phyloP scores from a whole-genome alignment of 2,888 invertebrate species.

The Temnothorax rugatulus region DNA sequence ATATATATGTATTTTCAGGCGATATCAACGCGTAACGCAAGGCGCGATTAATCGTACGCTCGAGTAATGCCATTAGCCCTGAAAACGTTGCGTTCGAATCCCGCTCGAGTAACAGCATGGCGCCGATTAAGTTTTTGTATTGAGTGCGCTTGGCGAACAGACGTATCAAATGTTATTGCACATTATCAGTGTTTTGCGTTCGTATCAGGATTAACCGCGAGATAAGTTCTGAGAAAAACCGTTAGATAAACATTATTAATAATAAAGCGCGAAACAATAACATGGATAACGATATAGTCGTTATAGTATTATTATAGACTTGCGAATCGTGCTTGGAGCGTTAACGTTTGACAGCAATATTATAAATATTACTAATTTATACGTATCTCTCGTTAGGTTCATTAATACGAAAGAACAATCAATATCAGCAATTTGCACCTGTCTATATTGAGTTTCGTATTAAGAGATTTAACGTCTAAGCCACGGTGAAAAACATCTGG shows the following conservation, averaged over 20 bases:
- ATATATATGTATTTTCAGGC: not conserved
- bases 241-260: not conserved
- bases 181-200: conserved; percentile 26
- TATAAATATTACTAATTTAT: not conserved
- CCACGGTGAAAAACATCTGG: conserved; percentile 36
- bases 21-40: not conserved
- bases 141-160: not conserved
- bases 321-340: not conserved
- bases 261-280: not conserved
- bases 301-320: no score
- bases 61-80: conserved; percentile 12
- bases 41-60: conserved; percentile 14
- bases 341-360: not conserved
- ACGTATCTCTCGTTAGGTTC: not conserved
- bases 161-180: conserved; percentile 35
- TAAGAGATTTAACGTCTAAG: not conserved
- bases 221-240: conserved; percentile 12
- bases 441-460: not conserved
- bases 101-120: not conserved
- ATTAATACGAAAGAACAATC: not conserved
- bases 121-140: conserved; percentile 28
- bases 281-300: not conserved
- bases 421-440: not conserved
- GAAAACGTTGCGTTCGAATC: conserved; percentile 16
- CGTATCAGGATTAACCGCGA: not conserved